Evolutionary conservation across 2,113 vertebrate genomes (phyloP).

Genomic region (Archocentrus centrarchus): DNA sequence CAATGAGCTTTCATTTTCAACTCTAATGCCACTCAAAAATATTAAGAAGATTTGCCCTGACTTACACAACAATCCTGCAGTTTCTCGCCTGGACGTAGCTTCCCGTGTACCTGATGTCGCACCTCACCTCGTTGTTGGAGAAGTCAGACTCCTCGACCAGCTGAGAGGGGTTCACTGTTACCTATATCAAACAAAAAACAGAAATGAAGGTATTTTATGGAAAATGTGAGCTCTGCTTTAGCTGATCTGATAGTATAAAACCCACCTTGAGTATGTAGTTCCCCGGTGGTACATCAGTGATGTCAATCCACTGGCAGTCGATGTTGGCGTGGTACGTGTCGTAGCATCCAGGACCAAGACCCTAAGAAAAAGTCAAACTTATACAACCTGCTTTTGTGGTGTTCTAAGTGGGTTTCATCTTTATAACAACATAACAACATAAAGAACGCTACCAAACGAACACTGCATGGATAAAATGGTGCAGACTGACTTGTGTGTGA

Average conservation of each 20-base stretch:
- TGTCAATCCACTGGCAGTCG: constrained; percentile 88
- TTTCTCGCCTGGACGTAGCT: constrained; percentile 78
- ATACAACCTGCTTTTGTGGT: not conserved
- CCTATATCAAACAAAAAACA: constrained; percentile 58
- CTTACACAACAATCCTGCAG: constrained; percentile 81
- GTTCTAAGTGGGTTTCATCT: not conserved
- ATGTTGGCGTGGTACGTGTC: constrained; percentile 87
- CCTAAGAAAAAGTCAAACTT: constrained; percentile 61
- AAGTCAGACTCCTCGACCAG: constrained; percentile 83
- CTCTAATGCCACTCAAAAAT: not conserved
- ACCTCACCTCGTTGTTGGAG: constrained; percentile 82
- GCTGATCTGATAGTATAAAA: not conserved
- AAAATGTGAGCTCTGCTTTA: not conserved
- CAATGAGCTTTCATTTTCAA: not conserved
- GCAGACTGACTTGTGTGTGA: constrained; percentile 83
- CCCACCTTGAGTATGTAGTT: constrained; percentile 83
- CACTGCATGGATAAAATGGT: not conserved
- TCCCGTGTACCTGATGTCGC: constrained; percentile 83
- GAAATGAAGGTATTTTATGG: not conserved
- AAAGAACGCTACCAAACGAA: fast-evolving
- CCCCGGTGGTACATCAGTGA: constrained; percentile 83
- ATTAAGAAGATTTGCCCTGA: not conserved
- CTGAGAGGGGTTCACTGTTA: constrained; percentile 84
- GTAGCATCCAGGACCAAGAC: constrained; percentile 84
- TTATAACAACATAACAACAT: not conserved